These are phyloP conservation scores for Pelodiscus sinensis DNA, from an alignment of 2,113 vertebrate species.

Conservation along the genomic window DNA sequence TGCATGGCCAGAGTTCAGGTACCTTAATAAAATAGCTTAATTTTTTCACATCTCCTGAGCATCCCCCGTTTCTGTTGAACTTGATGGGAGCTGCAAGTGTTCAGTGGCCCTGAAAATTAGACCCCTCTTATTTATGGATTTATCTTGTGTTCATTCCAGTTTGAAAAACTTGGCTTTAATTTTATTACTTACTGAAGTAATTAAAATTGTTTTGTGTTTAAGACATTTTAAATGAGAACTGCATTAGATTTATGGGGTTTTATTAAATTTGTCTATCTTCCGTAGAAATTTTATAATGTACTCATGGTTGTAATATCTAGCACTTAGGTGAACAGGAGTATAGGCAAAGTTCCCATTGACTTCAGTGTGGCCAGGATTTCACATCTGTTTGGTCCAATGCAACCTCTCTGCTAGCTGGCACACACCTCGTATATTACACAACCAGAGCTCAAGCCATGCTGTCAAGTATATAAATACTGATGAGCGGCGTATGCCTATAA, in stretches of 20 bases:
- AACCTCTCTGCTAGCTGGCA: not conserved
- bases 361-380: not conserved
- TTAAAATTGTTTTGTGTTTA: not conserved
- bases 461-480: not conserved
- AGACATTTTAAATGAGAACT: not conserved
- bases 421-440: not conserved
- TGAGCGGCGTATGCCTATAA: fast-evolving
- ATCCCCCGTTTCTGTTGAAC: not conserved
- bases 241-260: not conserved
- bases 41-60: not conserved
- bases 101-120: not conserved
- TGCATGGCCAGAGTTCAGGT: not conserved
- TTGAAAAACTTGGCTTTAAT: not conserved
- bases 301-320: not conserved
- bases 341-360: not conserved
- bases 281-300: not conserved
- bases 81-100: not conserved
- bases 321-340: not conserved
- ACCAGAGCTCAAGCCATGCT: not conserved
- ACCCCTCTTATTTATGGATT: not conserved
- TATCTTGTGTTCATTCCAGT: not conserved
- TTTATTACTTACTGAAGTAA: not conserved
- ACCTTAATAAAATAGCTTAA: not conserved
- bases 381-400: not conserved
- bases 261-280: not conserved